Evolutionary conservation across 1,140 invertebrate species (phyloP).

Genomic region (Heliothis subflexa): DNA sequence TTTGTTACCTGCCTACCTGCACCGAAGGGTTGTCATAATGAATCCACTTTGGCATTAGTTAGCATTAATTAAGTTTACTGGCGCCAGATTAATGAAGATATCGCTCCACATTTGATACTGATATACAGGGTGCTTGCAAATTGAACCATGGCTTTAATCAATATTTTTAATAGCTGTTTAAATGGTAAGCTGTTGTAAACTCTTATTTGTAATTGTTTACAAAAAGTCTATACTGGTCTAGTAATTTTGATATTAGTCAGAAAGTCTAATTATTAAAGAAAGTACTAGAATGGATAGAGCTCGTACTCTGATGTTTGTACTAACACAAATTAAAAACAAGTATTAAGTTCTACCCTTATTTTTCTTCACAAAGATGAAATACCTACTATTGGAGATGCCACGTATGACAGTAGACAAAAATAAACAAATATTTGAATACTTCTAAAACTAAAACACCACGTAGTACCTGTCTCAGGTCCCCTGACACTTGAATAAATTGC

Average conservation of each 20-base stretch:
- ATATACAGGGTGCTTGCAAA: conserved; percentile 60
- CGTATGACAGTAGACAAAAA: not conserved
- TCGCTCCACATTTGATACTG: conserved; percentile 54
- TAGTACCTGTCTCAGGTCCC: conserved; percentile 55
- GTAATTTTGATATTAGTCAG: too few relatives aligned
- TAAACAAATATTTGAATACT: not conserved
- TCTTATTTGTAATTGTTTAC: too few relatives aligned
- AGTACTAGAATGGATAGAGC: too few relatives aligned
- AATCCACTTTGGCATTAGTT: conserved; percentile 73
- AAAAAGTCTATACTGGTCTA: too few relatives aligned
- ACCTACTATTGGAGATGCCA: not conserved
- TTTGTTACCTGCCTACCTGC: not conserved
- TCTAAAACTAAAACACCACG: conserved; percentile 45
- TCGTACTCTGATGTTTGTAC: too few relatives aligned
- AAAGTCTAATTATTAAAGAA: too few relatives aligned
- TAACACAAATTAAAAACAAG: too few relatives aligned
- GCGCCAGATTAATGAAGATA: conserved; percentile 78
- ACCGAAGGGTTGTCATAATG: conserved; percentile 56
- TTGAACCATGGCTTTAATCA: too few relatives aligned
- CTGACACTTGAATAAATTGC: conserved; percentile 77
- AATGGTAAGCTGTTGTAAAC: too few relatives aligned
- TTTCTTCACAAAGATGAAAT: too few relatives aligned
- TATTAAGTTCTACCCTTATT: too few relatives aligned
- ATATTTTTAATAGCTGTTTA: too few relatives aligned
- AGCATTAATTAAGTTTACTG: conserved; percentile 79